Evolutionary conservation across 2,888 invertebrate genomes (phyloP), one percentile per base, ranked within the genome.

Genomic region (Romanomermis culicivorax): DNA sequence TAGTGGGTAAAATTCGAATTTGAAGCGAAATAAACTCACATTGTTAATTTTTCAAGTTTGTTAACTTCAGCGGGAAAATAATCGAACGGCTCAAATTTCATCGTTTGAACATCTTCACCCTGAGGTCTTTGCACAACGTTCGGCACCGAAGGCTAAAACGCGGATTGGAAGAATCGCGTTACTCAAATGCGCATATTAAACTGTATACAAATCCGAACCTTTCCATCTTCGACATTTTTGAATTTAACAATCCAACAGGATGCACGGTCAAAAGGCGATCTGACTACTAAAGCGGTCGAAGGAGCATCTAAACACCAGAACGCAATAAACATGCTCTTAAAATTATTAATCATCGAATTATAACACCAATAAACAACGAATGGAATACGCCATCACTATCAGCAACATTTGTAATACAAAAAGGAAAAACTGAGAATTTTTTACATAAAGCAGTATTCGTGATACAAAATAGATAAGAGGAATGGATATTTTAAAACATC

Each of bases 181-280:
- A n/a, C n/a, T n/a, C n/a, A n/a, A n/a, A n/a, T n/a, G n/a, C n/a
- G n/a, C n/a, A n/a, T n/a, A n/a, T n/a, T n/a, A n/a, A n/a, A n/a
- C n/a, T n/a, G n/a, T n/a, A n/a, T n/a, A n/a, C n/a, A n/a, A n/a
- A n/a, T n/a, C n/a, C n/a, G n/a, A n/a, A n/a, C n/a, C n/a, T 36
- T 36, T 36, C 17, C 36, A 36, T 17, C 11, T 11, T 36, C 11
- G 11, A 17, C 7, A 36, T 36, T 7, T 36, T 17, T 7, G 17
- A 36, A 36, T 17, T 7, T 11, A 36, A 36, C 7, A 58, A 54
- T 7, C 58, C 52, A 14, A 62, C 52, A 23, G 56, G 30, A 4
- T 60, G 60, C 61, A 25, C 58, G 57, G 48, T 60, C 60, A 57
- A 60, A 60, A 7, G 63, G 61, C 11, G 61, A 62, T 4, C 63